Evolutionary conservation across 2,888 invertebrate species (phyloP).

Genomic region (Holacanthella duospinosa): DNA sequence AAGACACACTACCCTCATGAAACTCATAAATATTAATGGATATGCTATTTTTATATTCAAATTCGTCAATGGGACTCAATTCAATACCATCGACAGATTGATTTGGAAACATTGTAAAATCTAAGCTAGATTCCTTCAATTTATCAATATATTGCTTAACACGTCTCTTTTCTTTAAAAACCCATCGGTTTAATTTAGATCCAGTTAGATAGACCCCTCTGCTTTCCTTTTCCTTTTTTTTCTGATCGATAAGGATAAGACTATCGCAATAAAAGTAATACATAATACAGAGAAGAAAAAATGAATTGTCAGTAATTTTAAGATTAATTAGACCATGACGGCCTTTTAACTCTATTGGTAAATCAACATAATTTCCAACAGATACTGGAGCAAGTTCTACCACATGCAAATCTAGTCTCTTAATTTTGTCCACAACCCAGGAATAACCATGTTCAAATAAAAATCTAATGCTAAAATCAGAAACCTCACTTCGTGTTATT

Average conservation of each 20-base stretch:
- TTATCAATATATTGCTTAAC: neutral
- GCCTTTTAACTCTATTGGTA: neutral
- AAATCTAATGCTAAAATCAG: neutral
- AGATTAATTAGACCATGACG: neutral
- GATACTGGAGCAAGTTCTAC: neutral
- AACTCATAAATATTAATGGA: neutral
- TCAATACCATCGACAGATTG: neutral
- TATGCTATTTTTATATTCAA: neutral
- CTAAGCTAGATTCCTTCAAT: neutral
- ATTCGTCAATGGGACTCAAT: neutral
- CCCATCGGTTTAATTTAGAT: neutral
- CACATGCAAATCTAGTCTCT: neutral
- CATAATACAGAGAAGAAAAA: neutral
- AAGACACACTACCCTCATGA: neutral
- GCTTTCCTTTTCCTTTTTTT: neutral
- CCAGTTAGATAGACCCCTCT: neutral
- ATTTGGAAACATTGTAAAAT: neutral
- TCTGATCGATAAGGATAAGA: neutral
- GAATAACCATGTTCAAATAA: neutral
- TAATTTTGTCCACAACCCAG: neutral
- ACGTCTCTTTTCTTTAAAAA: neutral
- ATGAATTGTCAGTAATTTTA: neutral
- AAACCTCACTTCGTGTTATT: neutral
- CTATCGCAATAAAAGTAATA: neutral
- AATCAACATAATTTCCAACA: neutral